Evolutionary conservation across 2,797 vertebrate species (phyloP), one percentile per base, ranked within the genome.

Genomic region (Dallia pectoralis): DNA sequence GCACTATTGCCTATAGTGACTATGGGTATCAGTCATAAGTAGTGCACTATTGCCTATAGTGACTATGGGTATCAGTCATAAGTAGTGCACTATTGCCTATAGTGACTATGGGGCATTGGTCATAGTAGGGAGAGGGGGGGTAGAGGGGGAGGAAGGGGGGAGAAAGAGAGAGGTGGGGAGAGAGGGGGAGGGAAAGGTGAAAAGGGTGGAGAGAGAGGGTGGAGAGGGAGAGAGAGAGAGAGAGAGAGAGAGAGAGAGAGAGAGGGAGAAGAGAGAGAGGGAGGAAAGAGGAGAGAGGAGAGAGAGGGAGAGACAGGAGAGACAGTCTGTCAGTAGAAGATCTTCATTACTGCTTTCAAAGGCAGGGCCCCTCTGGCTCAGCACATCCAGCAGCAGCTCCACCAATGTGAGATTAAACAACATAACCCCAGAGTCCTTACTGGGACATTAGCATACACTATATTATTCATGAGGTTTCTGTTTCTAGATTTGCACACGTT

Each of bases 341-440:
- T 92, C 89, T 92, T 92, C 90, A 92, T 93, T 90, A 91, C 59
- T 59, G 74, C 64, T 77, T 86, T 91, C 83, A 90, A 88, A 88
- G 83, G 69, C 67, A 66, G 67, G 32, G 32, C 67, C 82, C 88
- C 86, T 85, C 80, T 77, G 87, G 88, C 88, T 73, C 74, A 81
- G 79, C 82, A 82, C 80, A 86, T 86, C 88, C 85, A 87, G 88
- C 53, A 19, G 73, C 78, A 59, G 75, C 72, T 70, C 81, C 76
- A 76, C 74, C 65, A 48, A 79, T 63, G 30, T 53, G 53, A 82
- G 76, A 79, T 84, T 77, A 85, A 88, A 82, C 48, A 77, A 75
- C 69, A 82, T 73, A 77, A 73, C 70, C 81, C 79, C 64, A 81
- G 62, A 4, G 87, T 87, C 70, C 73, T 75, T 78, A 70, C 82